phyloP scores from a whole-genome alignment of 2,888 invertebrate genomes.

The Eupithecia centaureata region DNA sequence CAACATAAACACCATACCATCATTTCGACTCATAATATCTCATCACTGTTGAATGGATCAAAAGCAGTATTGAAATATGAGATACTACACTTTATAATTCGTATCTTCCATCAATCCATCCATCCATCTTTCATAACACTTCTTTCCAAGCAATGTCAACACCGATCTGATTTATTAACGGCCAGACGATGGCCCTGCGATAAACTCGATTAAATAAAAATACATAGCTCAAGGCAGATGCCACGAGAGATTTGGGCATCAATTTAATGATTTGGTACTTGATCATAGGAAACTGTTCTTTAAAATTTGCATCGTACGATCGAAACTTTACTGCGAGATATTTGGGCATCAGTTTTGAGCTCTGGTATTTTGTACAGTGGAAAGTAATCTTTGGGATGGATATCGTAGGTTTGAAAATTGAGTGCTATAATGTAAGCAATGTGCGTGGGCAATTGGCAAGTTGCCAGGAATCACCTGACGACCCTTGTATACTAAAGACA shows the following conservation, averaged over 20 bases:
- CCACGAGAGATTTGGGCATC: slow-evolving; percentile 75
- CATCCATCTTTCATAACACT: slow-evolving; percentile 50
- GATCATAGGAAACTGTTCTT: slow-evolving; percentile 48
- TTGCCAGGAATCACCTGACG: slow-evolving; percentile 79
- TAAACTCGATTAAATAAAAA: slow-evolving; percentile 70
- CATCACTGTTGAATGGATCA: not conserved
- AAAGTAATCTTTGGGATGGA: slow-evolving; percentile 49
- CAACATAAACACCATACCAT: not conserved
- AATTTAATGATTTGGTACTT: slow-evolving; percentile 62
- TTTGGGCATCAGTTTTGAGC: slow-evolving; percentile 76
- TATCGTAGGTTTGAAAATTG: slow-evolving; percentile 50
- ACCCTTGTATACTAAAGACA: slow-evolving; percentile 77
- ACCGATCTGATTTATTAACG: slow-evolving; percentile 55
- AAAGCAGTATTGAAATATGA: not conserved
- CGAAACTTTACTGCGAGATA: slow-evolving; percentile 59
- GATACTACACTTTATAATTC: not conserved
- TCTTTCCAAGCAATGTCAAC: slow-evolving; percentile 50
- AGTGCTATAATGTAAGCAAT: slow-evolving; percentile 54
- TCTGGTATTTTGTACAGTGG: slow-evolving; percentile 42
- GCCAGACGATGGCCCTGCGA: slow-evolving; percentile 59
- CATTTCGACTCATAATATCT: not conserved
- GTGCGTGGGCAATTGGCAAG: slow-evolving; percentile 74
- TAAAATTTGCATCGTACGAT: slow-evolving; percentile 46
- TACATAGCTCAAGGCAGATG: slow-evolving; percentile 72
- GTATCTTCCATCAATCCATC: slow-evolving; percentile 12